These are phyloP conservation scores for Enteromius argenteus DNA, from an alignment of 2,797 vertebrate species.

Conservation along the genomic window DNA sequence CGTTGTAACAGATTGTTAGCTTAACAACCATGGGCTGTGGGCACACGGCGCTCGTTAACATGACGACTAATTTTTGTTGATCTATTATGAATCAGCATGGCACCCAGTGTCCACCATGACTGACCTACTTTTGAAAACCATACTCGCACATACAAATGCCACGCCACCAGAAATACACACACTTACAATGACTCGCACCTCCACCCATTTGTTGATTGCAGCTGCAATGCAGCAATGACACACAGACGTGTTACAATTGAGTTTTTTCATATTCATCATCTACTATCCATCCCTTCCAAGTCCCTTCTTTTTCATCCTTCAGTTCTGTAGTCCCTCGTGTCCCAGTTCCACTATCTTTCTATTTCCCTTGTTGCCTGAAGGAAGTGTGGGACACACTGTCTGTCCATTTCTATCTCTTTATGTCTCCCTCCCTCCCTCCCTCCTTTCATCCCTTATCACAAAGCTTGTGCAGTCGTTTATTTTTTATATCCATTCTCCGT, in stretches of 20 bases:
- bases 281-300: neutral
- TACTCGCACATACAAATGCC: constrained; percentile 35
- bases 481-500: neutral
- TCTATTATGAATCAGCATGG: constrained; percentile 53
- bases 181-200: constrained; percentile 18
- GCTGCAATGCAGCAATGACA: neutral
- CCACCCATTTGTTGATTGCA: neutral
- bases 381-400: constrained; percentile 18
- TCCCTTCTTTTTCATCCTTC: neutral
- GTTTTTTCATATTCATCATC: neutral
- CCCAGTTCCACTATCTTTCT: constrained; percentile 46
- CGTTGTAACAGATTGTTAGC: neutral
- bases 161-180: constrained; percentile 21
- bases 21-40: neutral
- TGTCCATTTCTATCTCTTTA: constrained; percentile 4
- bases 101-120: constrained; percentile 18
- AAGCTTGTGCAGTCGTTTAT: constrained; percentile 35
- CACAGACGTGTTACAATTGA: neutral
- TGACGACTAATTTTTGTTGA: constrained; percentile 41
- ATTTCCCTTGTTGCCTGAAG: constrained; percentile 22
- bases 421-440: neutral
- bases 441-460: constrained; percentile 42
- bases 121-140: constrained; percentile 54
- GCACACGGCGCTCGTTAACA: constrained; percentile 15
- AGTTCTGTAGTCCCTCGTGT: neutral